These are phyloP conservation scores for Struthidea cinerea DNA, from an alignment of 2,113 vertebrate genomes.

Conservation along the genomic window DNA sequence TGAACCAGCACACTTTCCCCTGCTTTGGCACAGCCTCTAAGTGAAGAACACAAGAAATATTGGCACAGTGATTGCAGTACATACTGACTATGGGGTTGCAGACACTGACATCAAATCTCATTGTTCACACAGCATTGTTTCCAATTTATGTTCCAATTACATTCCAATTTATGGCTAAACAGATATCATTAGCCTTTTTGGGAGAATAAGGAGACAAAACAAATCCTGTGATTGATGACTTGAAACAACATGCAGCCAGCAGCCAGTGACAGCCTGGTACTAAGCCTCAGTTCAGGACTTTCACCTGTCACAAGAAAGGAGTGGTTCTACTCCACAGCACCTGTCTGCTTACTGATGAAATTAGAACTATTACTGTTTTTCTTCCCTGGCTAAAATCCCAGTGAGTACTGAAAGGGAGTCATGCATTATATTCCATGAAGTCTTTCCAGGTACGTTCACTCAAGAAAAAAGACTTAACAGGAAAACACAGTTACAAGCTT, in stretches of 20 bases:
- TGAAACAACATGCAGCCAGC: background rate
- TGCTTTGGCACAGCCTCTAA: constrained; percentile 78
- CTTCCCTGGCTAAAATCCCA: background rate
- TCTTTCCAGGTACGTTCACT: background rate
- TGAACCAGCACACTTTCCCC: constrained; percentile 88
- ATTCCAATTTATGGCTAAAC: background rate
- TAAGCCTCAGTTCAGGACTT: background rate
- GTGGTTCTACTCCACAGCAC: background rate
- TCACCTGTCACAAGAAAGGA: background rate
- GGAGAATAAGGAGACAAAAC: background rate
- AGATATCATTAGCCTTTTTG: background rate
- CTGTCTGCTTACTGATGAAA: background rate
- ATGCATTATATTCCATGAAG: accelerated
- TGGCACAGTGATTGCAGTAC: background rate
- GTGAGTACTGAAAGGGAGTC: background rate
- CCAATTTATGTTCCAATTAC: background rate
- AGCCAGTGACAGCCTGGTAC: background rate
- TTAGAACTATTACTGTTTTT: background rate
- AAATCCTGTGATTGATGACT: background rate
- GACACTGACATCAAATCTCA: background rate
- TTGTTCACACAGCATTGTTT: background rate
- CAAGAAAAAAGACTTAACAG: background rate
- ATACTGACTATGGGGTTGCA: background rate
- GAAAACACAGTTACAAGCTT: background rate
- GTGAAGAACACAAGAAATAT: background rate